These are phyloP conservation scores for Procavia capensis DNA, from an alignment of 2,113 vertebrate genomes.

Conservation along the genomic window DNA sequence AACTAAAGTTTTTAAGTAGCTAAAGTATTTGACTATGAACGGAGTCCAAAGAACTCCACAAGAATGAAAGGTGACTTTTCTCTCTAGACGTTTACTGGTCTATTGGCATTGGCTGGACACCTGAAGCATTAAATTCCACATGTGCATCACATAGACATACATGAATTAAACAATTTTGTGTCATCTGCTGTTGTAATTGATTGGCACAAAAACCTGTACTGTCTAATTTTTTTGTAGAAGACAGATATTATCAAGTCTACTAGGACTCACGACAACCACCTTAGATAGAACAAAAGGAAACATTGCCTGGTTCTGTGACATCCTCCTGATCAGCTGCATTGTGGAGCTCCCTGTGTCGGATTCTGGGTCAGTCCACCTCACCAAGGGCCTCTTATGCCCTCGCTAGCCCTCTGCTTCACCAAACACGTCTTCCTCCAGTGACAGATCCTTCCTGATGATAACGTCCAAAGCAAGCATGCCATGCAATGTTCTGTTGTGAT, in stretches of 20 bases:
- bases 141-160: neutral
- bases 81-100: neutral
- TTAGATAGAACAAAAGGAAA: neutral
- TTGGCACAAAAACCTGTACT: neutral
- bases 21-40: neutral
- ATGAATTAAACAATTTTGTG: neutral
- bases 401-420: neutral
- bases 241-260: neutral
- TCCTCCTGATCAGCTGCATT: neutral
- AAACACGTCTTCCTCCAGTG: neutral
- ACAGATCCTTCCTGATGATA: neutral
- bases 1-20: neutral
- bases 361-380: neutral
- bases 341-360: neutral
- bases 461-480: neutral
- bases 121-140: neutral
- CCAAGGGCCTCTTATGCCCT: neutral
- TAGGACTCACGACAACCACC: neutral
- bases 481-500: neutral
- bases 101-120: neutral
- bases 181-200: neutral
- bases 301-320: neutral
- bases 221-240: neutral
- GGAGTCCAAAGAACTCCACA: neutral
- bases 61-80: neutral